Percentiles rank a stretch among this genome's conserved stretches.
These are phyloP conservation scores for Cepaea hortensis DNA, from an alignment of 2,888 invertebrate genomes.

Conservation along the genomic window DNA sequence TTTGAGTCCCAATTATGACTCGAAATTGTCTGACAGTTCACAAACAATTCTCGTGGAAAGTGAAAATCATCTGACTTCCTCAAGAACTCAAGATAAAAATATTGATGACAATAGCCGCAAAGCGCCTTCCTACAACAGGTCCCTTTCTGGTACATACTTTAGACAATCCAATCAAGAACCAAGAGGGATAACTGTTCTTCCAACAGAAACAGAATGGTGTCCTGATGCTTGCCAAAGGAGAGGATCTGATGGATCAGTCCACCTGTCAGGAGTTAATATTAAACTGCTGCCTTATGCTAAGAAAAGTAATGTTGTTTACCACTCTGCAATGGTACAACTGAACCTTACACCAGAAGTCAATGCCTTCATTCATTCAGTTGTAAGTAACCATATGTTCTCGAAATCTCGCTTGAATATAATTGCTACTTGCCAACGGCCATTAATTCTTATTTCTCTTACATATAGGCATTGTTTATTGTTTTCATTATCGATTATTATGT, in stretches of 20 bases:
- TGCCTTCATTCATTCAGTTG: constrained; percentile 66
- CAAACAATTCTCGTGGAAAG: not conserved
- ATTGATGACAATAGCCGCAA: not conserved
- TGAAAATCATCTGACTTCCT: not conserved
- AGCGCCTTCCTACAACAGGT: constrained; percentile 4
- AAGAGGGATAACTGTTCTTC: constrained; percentile 26
- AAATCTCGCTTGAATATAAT: not conserved
- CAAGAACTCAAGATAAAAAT: not conserved
- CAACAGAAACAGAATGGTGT: not conserved
- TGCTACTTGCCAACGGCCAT: not conserved
- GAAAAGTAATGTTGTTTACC: constrained; percentile 60
- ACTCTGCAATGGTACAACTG: constrained; percentile 69
- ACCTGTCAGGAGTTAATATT: constrained; percentile 22
- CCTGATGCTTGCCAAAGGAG: not conserved
- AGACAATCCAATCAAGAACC: constrained; percentile 2
- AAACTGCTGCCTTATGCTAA: constrained; percentile 39
- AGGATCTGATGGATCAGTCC: constrained; percentile 24
- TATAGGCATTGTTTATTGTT: no score
- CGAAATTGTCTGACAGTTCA: not conserved
- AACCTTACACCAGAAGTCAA: constrained; percentile 65
- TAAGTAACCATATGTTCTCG: constrained; percentile 54
- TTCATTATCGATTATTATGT: no score
- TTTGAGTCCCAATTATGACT: not conserved
- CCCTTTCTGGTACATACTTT: constrained; percentile 29
- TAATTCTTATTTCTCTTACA: no score